These are phyloP conservation scores for Tetranychus piercei DNA, from an alignment of 2,888 invertebrate species.

Conservation along the genomic window DNA sequence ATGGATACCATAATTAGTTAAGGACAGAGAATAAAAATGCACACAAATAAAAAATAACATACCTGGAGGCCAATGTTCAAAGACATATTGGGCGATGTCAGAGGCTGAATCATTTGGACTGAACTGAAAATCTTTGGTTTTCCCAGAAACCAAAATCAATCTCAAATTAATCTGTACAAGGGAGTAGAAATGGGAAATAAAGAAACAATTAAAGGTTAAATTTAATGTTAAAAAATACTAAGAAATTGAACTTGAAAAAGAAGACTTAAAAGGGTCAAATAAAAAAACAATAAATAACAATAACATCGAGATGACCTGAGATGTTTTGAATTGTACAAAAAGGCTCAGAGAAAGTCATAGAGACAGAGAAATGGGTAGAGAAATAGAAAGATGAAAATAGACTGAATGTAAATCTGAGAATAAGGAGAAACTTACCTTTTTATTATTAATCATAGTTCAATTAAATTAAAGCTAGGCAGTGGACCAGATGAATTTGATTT, in stretches of 20 bases:
- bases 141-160: conserved; percentile 94
- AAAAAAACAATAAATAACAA: not conserved
- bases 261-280: not conserved
- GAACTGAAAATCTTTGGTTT: conserved; percentile 96
- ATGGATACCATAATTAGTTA: not conserved
- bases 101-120: conserved; percentile 81
- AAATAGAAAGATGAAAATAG: not conserved
- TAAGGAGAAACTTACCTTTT: not conserved
- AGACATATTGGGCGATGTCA: conserved; percentile 95
- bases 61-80: conserved; percentile 99
- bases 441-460: not conserved
- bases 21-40: not conserved
- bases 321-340: not conserved
- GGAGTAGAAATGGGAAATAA: not conserved
- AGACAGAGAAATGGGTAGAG: not conserved
- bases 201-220: not conserved
- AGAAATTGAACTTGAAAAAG: not conserved
- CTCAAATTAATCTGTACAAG: conserved; percentile 77
- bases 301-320: not conserved
- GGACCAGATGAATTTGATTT: not conserved
- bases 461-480: not conserved
- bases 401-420: not conserved
- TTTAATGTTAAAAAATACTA: not conserved
- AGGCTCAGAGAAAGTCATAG: not conserved
- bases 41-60: not conserved